phyloP scores from a whole-genome alignment of 2,113 vertebrate genomes.

The Ophthalmolycus amberensis region DNA sequence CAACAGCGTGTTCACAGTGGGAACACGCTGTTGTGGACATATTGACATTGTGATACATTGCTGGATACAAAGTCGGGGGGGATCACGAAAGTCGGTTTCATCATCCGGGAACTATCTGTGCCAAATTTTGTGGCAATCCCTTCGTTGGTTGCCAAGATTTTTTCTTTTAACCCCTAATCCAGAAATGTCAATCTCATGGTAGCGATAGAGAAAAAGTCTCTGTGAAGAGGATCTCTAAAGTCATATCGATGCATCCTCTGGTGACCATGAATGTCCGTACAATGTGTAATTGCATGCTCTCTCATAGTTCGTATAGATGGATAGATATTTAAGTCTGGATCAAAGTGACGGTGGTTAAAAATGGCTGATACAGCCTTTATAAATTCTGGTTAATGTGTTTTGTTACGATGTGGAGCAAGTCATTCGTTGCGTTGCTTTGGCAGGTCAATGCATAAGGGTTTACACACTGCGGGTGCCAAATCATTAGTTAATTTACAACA shows the following conservation, averaged over 20 bases:
- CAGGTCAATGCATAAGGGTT: conserved; percentile 25
- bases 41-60: background rate
- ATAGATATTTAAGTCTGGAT: conserved; percentile 1
- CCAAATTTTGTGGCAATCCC: background rate
- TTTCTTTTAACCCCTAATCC: background rate
- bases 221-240: background rate
- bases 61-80: conserved; percentile 6
- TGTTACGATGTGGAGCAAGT: background rate
- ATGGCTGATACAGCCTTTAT: background rate
- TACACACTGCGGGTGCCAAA: conserved; percentile 42
- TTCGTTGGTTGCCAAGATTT: background rate
- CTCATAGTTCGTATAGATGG: background rate
- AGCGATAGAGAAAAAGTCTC: background rate
- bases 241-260: background rate
- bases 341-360: background rate
- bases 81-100: conserved; percentile 14
- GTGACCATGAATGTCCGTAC: background rate
- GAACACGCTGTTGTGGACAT: conserved; percentile 22
- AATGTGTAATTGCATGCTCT: background rate
- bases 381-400: background rate
- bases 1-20: background rate
- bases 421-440: conserved; percentile 29
- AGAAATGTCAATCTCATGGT: background rate
- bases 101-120: background rate
- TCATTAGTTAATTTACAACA: conserved; percentile 42